Evolutionary conservation across 1,140 invertebrate genomes (phyloP).

Genomic region (silkworm (Bombyx mori)): ASM3026992v2 NC_085111.1:7595501-7596000

Average conservation of each 20-base stretch:
- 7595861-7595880: slow-evolving; percentile 34
- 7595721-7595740: slow-evolving; percentile 6
- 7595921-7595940: slow-evolving; percentile 17
- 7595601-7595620: slow-evolving; percentile 27
- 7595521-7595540: slow-evolving; percentile 5
- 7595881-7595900: slow-evolving; percentile 37
- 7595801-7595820: slow-evolving; percentile 35
- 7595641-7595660: slow-evolving; percentile 29
- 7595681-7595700: slow-evolving; percentile 12
- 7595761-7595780: slow-evolving; percentile 13
- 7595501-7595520: slow-evolving; percentile 7
- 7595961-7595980: slow-evolving; percentile 6
- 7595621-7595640: slow-evolving; percentile 20
- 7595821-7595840: slow-evolving; percentile 24
- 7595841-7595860: slow-evolving; percentile 11
- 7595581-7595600: slow-evolving; percentile 11
- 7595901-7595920: slow-evolving; percentile 18
- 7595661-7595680: slow-evolving; percentile 33
- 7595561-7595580: slow-evolving; percentile 7
- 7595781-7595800: slow-evolving; percentile 22
- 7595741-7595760: slow-evolving; percentile 15
- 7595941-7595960: slow-evolving; percentile 24
- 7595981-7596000: neutral
- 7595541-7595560: slow-evolving; percentile 10
- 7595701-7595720: slow-evolving; percentile 18